These are phyloP conservation scores for Nephrotoma flavescens DNA, from an alignment of 2,888 invertebrate species.

Conservation along the genomic window DNA sequence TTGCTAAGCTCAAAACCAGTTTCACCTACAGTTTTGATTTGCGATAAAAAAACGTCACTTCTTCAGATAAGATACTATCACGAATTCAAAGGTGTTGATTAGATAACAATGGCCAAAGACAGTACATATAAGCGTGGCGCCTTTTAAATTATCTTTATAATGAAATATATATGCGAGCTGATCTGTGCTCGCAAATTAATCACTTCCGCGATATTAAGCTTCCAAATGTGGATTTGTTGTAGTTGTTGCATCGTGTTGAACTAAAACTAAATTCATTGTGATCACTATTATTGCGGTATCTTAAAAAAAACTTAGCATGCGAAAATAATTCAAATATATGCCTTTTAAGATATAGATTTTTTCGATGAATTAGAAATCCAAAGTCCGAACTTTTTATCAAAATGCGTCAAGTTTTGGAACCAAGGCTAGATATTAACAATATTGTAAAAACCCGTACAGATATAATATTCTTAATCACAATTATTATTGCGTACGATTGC, in stretches of 20 bases:
- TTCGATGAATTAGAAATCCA: neutral
- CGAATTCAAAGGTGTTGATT: neutral
- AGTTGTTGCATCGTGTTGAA: neutral
- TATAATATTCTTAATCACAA: too few relatives aligned
- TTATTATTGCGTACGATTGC: too few relatives aligned
- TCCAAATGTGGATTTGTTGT: too few relatives aligned
- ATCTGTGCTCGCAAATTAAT: too few relatives aligned
- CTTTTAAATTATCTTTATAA: neutral
- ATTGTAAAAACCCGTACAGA: neutral
- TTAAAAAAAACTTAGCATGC: neutral
- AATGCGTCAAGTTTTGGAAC: neutral
- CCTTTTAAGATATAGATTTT: neutral
- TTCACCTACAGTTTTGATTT: neutral
- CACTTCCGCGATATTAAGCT: too few relatives aligned
- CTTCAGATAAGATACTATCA: neutral
- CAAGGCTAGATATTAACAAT: neutral
- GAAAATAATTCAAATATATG: neutral
- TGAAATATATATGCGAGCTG: neutral
- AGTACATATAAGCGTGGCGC: neutral
- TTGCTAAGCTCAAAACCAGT: neutral
- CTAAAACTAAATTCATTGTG: neutral
- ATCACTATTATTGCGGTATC: neutral
- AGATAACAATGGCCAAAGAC: neutral
- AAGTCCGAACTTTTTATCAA: neutral
- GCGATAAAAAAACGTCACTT: neutral